Evolutionary conservation across 2,113 vertebrate species (phyloP).

Genomic region (Miniopterus natalensis): DNA sequence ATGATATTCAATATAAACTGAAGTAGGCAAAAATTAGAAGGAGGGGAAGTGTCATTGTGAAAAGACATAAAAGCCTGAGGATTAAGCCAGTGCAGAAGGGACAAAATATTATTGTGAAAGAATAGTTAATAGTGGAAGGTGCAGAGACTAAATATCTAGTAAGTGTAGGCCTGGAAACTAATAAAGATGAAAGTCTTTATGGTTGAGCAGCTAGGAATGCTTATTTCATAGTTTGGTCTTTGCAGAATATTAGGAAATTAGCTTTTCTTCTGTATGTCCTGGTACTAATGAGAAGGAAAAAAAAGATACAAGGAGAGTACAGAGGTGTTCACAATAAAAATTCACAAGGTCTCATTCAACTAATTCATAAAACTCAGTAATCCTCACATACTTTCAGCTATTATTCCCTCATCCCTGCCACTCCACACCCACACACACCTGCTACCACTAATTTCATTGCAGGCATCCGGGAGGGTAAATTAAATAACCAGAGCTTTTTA

Average conservation of each 20-base stretch:
- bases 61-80: background rate
- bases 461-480: constrained; percentile 28
- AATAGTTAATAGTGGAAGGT: background rate
- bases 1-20: background rate
- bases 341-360: constrained; percentile 48
- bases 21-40: background rate
- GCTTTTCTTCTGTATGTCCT: background rate
- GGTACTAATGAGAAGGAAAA: background rate
- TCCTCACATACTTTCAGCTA: constrained; percentile 27
- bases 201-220: background rate
- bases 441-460: constrained; percentile 35
- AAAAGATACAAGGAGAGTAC: background rate
- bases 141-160: background rate
- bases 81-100: background rate
- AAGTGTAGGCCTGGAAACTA: background rate
- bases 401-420: background rate
- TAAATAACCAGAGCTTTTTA: constrained; percentile 45
- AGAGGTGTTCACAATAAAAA: background rate
- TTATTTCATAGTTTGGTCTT: background rate
- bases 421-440: constrained; percentile 10
- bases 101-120: background rate
- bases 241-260: background rate
- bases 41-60: background rate
- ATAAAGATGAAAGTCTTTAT: background rate
- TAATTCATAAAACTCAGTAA: constrained; percentile 56